Conservation (phyloP, 2,113 vertebrate species). For the Orcinus orca region DNA sequence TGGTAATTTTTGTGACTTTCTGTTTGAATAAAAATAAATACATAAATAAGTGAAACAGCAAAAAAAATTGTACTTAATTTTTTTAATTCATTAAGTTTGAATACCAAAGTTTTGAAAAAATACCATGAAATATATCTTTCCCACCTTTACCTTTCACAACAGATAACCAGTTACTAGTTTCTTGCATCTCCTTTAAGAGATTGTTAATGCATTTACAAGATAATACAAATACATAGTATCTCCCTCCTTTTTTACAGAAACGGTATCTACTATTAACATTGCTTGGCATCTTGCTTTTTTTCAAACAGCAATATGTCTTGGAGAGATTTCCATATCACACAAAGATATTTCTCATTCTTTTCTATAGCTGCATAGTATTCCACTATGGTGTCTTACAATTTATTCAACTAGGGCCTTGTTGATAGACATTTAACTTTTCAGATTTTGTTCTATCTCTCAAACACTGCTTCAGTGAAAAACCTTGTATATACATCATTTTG, state of each 20-base stretch:
- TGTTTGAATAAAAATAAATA: too few species aligned
- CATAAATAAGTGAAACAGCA: too few species aligned
- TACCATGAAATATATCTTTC: background rate
- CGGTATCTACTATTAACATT: background rate
- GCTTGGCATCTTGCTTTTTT: background rate
- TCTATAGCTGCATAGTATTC: background rate
- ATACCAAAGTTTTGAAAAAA: background rate
- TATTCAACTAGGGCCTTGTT: background rate
- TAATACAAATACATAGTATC: background rate
- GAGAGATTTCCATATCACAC: background rate
- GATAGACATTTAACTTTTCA: background rate
- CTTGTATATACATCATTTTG: background rate
- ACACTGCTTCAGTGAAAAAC: background rate
- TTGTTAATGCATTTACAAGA: background rate
- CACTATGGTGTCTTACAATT: background rate
- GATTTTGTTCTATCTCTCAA: conserved; percentile 4
- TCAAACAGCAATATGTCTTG: background rate
- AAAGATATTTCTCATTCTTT: background rate
- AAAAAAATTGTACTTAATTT: background rate
- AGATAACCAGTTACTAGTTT: background rate
- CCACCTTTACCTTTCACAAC: background rate
- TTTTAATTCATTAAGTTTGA: background rate
- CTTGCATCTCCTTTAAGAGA: background rate
- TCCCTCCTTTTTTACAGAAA: background rate
- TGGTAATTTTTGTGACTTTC: too few species aligned